Evolutionary conservation across 2,113 vertebrate species (phyloP), one percentile per base, ranked within the genome.

Genomic region (Spea multiplicata): DNA sequence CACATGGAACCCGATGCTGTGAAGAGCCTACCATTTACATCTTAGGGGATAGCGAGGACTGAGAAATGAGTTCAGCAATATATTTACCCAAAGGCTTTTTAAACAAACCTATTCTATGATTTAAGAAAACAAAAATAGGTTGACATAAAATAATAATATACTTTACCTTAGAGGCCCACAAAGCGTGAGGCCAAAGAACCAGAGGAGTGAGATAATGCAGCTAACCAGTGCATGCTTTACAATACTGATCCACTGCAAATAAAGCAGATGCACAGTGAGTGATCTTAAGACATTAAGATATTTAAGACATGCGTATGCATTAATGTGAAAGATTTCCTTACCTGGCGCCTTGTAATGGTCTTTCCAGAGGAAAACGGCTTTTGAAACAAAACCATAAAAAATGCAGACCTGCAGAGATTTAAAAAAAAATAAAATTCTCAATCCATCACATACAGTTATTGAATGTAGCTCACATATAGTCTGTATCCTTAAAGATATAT

Each of bases 351-450:
- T 44, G 94, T 95, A 84, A 99, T 86, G 55, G 84, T 86, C 88
- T 99, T 99, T 70, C 96, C 97, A 84, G 96, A 96, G 53, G 96
- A 98, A 89, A 99, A 98, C 5, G 97, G 97, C 81, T 97, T 99
- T 94, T 99, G 97, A 91, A 96, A 96, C 87, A 99, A 95, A 90
- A 99, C 91, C 89, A 98, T 91, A 88, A 97, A 88, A 87, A 95
- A 75, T 6, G 96, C 95, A 92, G 93, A 95, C 87, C 97, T 99
- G 83, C 83, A 16, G 0, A 76, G 75, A 73, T 61, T 30, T n/a
- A n/a, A n/a, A n/a, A n/a, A n/a, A 59, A 57, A 69, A 46, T 3
- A 65, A 0, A 50, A 62, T 62, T 62, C 14, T 2, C 10, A 61
- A 61, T 61, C 5, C 13, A 3, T 61, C 3, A 61, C 13, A 3